Conservation (phyloP, 2,797 vertebrate genomes). For the Streptopelia turtur region DNA sequence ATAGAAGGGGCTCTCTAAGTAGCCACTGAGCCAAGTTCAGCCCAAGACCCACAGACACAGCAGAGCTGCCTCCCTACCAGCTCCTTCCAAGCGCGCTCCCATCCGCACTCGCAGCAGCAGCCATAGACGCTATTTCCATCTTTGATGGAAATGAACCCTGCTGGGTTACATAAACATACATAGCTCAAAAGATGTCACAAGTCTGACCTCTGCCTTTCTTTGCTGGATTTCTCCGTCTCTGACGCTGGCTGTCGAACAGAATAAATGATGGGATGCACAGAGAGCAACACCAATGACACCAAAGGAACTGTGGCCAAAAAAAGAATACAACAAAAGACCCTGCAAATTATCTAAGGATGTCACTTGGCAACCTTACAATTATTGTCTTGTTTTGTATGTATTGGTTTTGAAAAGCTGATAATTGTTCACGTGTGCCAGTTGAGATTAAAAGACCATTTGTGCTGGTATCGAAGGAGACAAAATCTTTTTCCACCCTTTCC, state of each 20-base stretch:
- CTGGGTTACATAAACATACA: conserved; percentile 38
- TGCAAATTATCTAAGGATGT: conserved; percentile 32
- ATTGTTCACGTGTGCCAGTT: background rate
- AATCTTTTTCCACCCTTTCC: background rate
- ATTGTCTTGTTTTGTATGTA: background rate
- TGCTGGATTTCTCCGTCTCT: conserved; percentile 5
- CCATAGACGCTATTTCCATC: background rate
- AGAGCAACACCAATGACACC: conserved; percentile 39
- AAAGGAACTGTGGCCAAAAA: conserved; percentile 38
- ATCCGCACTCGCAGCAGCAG: background rate
- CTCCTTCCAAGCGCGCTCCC: background rate
- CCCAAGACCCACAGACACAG: background rate
- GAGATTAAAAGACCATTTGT: background rate
- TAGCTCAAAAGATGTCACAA: conserved; percentile 19
- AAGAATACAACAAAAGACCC: conserved; percentile 17
- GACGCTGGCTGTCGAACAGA: conserved; percentile 26
- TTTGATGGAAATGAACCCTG: conserved; percentile 44
- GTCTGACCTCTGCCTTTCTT: conserved; percentile 33
- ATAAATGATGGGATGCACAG: conserved; percentile 29
- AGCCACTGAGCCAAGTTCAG: background rate
- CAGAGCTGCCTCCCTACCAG: background rate
- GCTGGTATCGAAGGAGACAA: conserved; percentile 24
- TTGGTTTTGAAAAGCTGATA: background rate
- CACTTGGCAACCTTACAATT: background rate
- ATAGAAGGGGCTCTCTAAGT: background rate